Base-by-base conservation (phyloP, 2,113 vertebrate species). In the Leuciscus idus region DNA sequence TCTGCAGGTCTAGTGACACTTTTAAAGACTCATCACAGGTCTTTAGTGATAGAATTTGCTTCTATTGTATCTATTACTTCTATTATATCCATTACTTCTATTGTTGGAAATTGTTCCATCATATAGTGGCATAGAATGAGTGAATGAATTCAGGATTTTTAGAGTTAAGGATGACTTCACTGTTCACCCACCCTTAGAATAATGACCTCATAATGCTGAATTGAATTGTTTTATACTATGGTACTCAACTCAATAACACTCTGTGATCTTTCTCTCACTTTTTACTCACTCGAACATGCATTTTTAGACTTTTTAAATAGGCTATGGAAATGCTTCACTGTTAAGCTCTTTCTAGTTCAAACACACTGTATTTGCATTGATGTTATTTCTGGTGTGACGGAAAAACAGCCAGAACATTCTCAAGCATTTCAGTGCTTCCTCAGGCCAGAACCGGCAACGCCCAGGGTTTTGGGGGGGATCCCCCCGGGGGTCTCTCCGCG, bases 361-460 rank as follows among this genome's bases (percentile, higher is more conserved):
- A 70, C 64, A 6, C 28, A 13, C 48, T 28, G 15, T 72, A 50
- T 66, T 48, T 82, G 43, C 46, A 50, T 30, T 81, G 36, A 50
- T 83, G 48, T 83, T 70, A 70, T 83, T 73, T 73, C 81, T 73
- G 68, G 81, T 73, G 81, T 73, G 81, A 59, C 7, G 10, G 43
- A 83, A 83, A 83, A 83, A 84, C 48, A 84, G 19, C 43, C 62
- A 8, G 62, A 82, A 48, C 15, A 81, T 81, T 80, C 43, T 52
- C 4, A 48, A 70, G 46, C 10, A 17, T 84, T 84, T 84, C 66
- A 39, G 17, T 73, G 68, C 62, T 76, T 85, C 70, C 77, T 87
- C 59, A 55, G 28, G 82, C 77, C 78, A 82, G 84, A 85, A 26
- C 11, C 30, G 30, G 59, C 88, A 64, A 87, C 88, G 72, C 85